A percentile compares a stretch with the other conserved stretches of the same genome.
Conservation (phyloP, 2,797 vertebrate species). For the Limosa lapponica region DNA sequence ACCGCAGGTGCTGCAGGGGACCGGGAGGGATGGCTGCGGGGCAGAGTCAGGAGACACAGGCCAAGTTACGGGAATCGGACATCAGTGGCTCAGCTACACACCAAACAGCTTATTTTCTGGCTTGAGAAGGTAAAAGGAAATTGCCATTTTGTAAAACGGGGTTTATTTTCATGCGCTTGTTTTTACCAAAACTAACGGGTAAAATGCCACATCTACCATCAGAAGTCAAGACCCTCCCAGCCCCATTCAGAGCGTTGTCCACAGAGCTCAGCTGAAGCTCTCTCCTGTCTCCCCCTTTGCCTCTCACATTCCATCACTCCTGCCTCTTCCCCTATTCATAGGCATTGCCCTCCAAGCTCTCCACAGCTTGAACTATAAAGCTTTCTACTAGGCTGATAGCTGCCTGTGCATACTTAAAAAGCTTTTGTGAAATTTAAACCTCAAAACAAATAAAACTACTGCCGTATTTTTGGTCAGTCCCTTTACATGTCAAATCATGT, state of each 20-base stretch:
- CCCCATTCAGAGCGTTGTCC: not conserved
- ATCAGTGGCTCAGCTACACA: not conserved
- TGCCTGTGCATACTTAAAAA: not conserved
- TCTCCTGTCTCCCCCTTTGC: not conserved
- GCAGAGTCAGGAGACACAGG: not conserved
- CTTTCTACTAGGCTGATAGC: not conserved
- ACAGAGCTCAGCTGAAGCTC: not conserved
- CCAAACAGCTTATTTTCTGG: not conserved
- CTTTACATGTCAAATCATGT: conserved; percentile 16
- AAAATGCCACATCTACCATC: not conserved
- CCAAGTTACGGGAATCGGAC: not conserved
- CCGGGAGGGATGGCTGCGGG: not conserved
- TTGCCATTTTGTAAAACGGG: not conserved
- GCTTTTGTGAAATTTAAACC: conserved; percentile 43
- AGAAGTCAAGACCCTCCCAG: not conserved
- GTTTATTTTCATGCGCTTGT: not conserved
- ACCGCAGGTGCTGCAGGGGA: not conserved
- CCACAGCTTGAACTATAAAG: not conserved
- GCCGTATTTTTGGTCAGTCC: conserved; percentile 1
- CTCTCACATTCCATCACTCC: conserved; percentile 23
- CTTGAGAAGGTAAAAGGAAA: not conserved
- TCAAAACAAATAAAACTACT: conserved; percentile 32
- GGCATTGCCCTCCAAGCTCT: conserved; percentile 18
- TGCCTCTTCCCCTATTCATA: conserved; percentile 20
- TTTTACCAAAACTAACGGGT: not conserved